Conservation (phyloP, 2,113 vertebrate species). For the Pavo muticus region DNA sequence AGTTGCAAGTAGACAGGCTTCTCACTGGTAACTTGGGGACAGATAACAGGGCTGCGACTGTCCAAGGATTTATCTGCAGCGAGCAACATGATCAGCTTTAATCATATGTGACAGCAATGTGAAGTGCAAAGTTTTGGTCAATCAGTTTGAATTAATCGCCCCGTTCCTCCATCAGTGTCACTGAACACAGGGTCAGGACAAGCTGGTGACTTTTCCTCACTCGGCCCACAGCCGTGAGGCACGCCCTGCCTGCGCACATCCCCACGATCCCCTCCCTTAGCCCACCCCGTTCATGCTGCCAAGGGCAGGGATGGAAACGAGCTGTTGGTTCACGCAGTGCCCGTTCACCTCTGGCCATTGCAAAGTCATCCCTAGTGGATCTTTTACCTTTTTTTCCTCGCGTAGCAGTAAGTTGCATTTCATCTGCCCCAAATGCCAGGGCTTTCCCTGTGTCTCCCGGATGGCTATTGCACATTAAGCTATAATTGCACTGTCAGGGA, state of each 20-base stretch:
- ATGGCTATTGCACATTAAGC: slow-evolving; percentile 25
- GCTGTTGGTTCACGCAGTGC: neutral
- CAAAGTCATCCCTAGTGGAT: neutral
- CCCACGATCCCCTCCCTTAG: neutral
- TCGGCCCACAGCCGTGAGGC: neutral
- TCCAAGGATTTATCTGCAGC: neutral
- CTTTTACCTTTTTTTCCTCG: neutral
- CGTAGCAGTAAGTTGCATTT: neutral
- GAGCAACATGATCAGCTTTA: slow-evolving; percentile 42
- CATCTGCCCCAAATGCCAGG: neutral
- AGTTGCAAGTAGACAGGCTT: neutral
- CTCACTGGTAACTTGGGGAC: neutral
- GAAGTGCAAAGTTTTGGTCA: slow-evolving; percentile 52
- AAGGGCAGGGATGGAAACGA: neutral
- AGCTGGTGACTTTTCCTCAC: neutral
- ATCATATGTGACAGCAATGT: slow-evolving; percentile 43
- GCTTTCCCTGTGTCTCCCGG: neutral
- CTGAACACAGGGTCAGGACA: neutral
- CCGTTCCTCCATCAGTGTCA: slow-evolving; percentile 2
- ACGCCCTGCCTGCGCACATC: neutral
- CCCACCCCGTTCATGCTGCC: rapidly evolving
- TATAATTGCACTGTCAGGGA: slow-evolving; percentile 35
- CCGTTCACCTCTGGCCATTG: neutral
- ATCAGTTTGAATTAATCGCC: slow-evolving; percentile 60
- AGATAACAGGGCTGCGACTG: neutral